These are phyloP conservation scores for Urophycis tenuis DNA, from an alignment of 2,797 vertebrate species.

Conservation along the genomic window DNA sequence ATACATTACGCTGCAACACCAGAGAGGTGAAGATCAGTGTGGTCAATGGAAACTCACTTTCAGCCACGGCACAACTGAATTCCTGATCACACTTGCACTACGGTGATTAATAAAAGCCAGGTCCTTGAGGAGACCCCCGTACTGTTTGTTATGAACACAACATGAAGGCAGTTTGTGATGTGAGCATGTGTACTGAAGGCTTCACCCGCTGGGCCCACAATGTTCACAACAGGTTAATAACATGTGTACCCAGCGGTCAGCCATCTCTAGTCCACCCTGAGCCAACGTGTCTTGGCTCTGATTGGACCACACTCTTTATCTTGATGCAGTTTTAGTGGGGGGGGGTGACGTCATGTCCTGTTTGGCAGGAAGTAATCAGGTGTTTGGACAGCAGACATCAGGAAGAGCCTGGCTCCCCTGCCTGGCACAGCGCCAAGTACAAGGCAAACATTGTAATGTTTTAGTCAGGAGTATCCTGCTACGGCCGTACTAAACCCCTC, in stretches of 20 bases:
- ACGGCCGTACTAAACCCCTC: background rate
- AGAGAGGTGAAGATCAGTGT: background rate
- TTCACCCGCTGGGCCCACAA: background rate
- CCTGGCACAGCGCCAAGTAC: slow-evolving; percentile 11
- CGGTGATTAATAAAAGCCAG: background rate
- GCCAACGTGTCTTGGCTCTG: background rate
- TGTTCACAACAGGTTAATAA: background rate
- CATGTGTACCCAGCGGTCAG: background rate
- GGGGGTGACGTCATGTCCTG: slow-evolving; percentile 15
- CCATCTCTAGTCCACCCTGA: background rate
- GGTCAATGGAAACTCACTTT: background rate
- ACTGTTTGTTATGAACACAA: background rate
- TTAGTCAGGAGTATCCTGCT: background rate
- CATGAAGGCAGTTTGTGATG: background rate
- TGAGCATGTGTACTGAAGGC: background rate
- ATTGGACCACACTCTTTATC: background rate
- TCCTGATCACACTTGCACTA: background rate
- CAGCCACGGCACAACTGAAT: background rate
- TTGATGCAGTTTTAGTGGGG: background rate
- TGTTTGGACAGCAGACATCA: slow-evolving; percentile 8
- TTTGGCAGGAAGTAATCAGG: slow-evolving; percentile 21
- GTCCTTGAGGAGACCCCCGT: background rate
- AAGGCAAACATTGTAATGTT: slow-evolving; percentile 27
- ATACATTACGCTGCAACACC: background rate
- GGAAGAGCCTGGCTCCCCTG: slow-evolving; percentile 12